A percentile compares a stretch with the other conserved stretches of the same genome.
Conservation (phyloP, 2,113 vertebrate species). For the Aix galericulata region DNA sequence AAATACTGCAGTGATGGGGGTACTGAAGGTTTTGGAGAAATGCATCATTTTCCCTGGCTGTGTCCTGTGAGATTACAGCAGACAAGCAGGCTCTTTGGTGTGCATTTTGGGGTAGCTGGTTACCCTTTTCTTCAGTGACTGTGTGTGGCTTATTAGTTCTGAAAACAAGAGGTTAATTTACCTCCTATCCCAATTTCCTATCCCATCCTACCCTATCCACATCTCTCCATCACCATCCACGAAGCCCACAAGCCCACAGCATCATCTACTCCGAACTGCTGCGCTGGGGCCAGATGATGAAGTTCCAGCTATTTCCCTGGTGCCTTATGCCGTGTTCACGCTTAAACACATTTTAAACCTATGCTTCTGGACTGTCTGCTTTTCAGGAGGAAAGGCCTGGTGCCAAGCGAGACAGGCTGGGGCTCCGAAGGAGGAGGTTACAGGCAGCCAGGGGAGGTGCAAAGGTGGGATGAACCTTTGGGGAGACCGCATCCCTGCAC, state of each 20-base stretch:
- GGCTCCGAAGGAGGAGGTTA: accelerated
- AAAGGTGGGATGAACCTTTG: accelerated
- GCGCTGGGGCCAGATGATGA: not conserved
- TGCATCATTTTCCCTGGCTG: not conserved
- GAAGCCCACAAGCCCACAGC: not conserved
- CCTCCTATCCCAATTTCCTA: not conserved
- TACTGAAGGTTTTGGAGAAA: not conserved
- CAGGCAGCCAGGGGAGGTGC: not conserved
- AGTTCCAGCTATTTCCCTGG: not conserved
- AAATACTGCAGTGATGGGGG: not conserved
- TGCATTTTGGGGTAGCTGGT: not conserved
- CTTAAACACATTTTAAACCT: not conserved
- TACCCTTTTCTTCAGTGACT: not conserved
- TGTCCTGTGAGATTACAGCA: not conserved
- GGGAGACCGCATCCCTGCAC: accelerated
- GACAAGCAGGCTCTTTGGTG: not conserved
- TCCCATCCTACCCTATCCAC: not conserved
- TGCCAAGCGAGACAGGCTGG: not conserved
- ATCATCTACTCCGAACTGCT: not conserved
- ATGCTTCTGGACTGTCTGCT: not conserved
- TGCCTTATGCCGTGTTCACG: not conserved
- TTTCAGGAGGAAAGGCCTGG: not conserved
- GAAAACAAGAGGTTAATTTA: not conserved
- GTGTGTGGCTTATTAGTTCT: not conserved
- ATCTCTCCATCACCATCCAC: not conserved